phyloP scores from a whole-genome alignment of 1,140 invertebrate species.

The Zaprionus tsacasi region DNA sequence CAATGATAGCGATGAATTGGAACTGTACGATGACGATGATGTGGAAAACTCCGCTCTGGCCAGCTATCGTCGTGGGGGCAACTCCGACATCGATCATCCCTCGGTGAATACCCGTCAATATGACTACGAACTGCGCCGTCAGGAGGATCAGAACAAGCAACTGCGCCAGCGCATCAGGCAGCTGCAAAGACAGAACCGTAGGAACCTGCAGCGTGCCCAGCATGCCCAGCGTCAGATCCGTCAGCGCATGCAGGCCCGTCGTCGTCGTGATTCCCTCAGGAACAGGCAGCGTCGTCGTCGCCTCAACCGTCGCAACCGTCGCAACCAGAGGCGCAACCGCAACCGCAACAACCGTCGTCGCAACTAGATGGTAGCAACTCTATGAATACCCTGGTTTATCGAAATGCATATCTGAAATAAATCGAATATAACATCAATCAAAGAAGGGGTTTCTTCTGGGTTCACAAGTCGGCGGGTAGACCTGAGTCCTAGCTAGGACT shows the following conservation, averaged over 20 bases:
- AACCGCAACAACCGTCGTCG: constrained; percentile 52
- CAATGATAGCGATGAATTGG: constrained; percentile 15
- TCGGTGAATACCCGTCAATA: constrained; percentile 3
- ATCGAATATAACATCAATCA: constrained; percentile 30
- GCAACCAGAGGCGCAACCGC: constrained; percentile 4
- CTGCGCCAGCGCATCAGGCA: constrained; percentile 23
- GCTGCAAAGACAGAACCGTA: constrained; percentile 4
- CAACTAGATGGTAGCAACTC: constrained; percentile 23
- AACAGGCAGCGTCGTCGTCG: constrained; percentile 5
- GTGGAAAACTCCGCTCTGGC: not conserved
- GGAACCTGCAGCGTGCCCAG: constrained; percentile 8
- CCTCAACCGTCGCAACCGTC: constrained; percentile 13
- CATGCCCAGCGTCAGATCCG: not conserved
- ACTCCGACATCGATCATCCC: not conserved
- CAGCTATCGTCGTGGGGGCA: constrained; percentile 12
- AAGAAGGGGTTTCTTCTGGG: no score
- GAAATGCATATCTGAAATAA: constrained; percentile 14
- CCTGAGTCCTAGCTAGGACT: no score
- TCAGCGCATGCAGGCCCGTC: not conserved
- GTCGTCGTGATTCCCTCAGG: constrained; percentile 12
- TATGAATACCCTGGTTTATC: constrained; percentile 9
- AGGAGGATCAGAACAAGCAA: constrained; percentile 47
- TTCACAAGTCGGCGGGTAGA: no score
- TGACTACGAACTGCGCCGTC: constrained; percentile 54
- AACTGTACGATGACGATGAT: constrained; percentile 15